A percentile compares a stretch with the other conserved stretches of the same genome.
Conservation (phyloP, 1,140 invertebrate genomes). For the Aphis gossypii region DNA sequence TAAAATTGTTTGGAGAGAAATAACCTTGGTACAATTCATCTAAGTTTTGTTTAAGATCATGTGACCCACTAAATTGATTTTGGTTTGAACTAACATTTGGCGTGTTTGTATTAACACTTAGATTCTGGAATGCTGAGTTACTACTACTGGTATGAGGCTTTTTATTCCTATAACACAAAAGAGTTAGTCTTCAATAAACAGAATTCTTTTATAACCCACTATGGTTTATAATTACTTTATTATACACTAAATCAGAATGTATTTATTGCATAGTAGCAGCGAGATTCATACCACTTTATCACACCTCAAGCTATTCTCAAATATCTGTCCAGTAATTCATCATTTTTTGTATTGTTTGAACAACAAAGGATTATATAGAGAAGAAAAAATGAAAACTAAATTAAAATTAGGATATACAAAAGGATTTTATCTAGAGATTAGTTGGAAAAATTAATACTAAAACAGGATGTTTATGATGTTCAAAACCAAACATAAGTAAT, state of each 20-base stretch:
- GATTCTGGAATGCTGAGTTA: slow-evolving; percentile 47
- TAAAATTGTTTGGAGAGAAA: slow-evolving; percentile 9
- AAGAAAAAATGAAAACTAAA: slow-evolving; percentile 24
- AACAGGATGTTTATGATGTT: not conserved
- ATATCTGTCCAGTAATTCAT: slow-evolving; percentile 60
- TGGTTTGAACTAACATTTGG: slow-evolving; percentile 25
- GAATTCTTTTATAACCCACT: not conserved
- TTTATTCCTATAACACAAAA: slow-evolving; percentile 52
- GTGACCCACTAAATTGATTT: slow-evolving; percentile 36
- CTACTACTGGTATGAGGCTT: not conserved
- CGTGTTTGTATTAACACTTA: not conserved
- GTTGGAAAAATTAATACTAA: not conserved
- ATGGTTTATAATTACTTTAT: slow-evolving; percentile 32
- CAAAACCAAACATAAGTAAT: slow-evolving; percentile 29
- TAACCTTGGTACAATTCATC: slow-evolving; percentile 46
- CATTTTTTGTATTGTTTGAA: slow-evolving; percentile 52
- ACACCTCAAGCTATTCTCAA: slow-evolving; percentile 59
- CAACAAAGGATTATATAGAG: slow-evolving; percentile 19
- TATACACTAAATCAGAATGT: slow-evolving; percentile 47
- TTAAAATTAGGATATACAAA: not conserved
- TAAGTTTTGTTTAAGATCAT: slow-evolving; percentile 44
- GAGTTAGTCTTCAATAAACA: slow-evolving; percentile 23
- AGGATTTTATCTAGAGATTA: not conserved
- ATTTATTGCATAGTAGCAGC: slow-evolving; percentile 12
- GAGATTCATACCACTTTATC: slow-evolving; percentile 38